Percentiles rank a stretch among this genome's conserved stretches.
Evolutionary conservation across 2,113 vertebrate genomes (phyloP).

Genomic region (Balaenoptera acutorostrata): DNA sequence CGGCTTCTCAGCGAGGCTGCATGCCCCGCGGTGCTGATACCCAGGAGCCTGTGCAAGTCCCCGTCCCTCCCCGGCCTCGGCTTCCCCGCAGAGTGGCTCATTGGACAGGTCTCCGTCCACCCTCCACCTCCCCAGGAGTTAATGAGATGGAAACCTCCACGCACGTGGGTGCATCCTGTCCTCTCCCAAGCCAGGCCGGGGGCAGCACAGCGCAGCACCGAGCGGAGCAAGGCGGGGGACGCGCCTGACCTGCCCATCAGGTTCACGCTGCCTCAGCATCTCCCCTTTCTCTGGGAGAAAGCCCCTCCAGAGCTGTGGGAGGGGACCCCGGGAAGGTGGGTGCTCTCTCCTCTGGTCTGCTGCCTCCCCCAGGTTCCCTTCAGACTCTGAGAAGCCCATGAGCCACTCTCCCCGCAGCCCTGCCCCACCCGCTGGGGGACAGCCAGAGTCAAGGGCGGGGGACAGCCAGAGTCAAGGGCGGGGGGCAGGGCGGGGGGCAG

Average conservation of each 20-base stretch:
- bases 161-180: accelerated
- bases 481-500: background rate
- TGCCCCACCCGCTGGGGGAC: background rate
- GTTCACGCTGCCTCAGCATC: background rate
- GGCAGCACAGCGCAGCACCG: background rate
- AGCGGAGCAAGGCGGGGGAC: background rate
- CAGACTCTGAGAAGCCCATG: background rate
- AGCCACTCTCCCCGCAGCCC: background rate
- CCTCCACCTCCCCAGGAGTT: background rate
- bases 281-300: background rate
- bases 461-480: background rate
- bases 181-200: background rate
- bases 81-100: background rate
- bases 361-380: background rate
- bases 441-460: background rate
- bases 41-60: background rate
- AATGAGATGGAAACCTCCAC: background rate
- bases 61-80: background rate
- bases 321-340: background rate
- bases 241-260: accelerated
- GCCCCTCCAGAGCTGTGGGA: too few relatives aligned
- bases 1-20: background rate
- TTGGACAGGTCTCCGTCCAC: background rate
- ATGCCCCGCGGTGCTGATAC: accelerated
- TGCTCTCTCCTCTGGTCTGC: background rate